These are phyloP conservation scores for Rachycentron canadum DNA, from an alignment of 2,797 vertebrate species.

Conservation along the genomic window DNA sequence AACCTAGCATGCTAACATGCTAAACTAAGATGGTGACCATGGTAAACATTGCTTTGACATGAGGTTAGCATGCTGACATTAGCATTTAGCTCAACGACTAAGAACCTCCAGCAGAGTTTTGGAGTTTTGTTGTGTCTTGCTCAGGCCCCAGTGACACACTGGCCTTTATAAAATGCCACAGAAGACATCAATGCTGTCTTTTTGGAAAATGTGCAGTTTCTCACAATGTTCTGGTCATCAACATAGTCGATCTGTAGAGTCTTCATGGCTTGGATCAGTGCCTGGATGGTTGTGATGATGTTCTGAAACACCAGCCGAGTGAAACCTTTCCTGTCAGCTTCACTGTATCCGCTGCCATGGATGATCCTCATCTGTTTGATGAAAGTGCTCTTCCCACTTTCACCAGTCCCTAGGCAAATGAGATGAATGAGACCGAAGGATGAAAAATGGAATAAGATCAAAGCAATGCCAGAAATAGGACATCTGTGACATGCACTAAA, in stretches of 20 bases:
- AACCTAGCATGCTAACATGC: too few species aligned
- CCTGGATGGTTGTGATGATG: conserved; percentile 87
- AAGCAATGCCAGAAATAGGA: conserved; percentile 53
- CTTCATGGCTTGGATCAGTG: conserved; percentile 88
- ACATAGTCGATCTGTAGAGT: conserved; percentile 83
- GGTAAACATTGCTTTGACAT: too few species aligned
- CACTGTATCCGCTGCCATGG: conserved; percentile 89
- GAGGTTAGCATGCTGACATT: not conserved
- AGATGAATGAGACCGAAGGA: conserved; percentile 52
- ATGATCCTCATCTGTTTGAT: conserved; percentile 98
- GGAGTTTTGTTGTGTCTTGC: not conserved
- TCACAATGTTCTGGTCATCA: conserved; percentile 87
- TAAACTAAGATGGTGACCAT: not conserved
- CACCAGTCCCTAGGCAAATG: conserved; percentile 87
- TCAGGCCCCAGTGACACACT: not conserved
- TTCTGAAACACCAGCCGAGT: conserved; percentile 90
- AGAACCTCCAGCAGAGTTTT: too few species aligned
- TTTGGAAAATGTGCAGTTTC: not conserved
- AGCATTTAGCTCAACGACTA: not conserved
- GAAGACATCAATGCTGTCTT: not conserved
- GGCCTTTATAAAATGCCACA: not conserved
- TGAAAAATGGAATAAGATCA: conserved; percentile 56
- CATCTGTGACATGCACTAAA: conserved; percentile 27
- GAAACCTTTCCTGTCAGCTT: conserved; percentile 87
- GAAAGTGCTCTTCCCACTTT: conserved; percentile 95